These are phyloP conservation scores for Oreochromis aureus DNA, from an alignment of 2,113 vertebrate species.

Conservation along the genomic window DNA sequence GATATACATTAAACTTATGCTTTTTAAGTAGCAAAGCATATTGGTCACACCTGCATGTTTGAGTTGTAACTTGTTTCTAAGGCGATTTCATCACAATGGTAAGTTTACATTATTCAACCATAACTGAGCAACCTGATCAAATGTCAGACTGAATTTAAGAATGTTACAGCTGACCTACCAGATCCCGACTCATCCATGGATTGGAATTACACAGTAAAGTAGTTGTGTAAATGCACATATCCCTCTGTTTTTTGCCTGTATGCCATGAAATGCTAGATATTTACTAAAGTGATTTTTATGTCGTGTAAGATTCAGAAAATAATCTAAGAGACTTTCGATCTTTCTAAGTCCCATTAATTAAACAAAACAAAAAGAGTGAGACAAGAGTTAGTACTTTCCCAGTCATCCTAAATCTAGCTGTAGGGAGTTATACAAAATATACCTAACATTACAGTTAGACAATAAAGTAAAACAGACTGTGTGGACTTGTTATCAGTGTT, in stretches of 20 bases:
- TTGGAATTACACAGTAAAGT: neutral
- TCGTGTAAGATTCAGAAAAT: neutral
- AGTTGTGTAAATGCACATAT: neutral
- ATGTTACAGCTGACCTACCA: neutral
- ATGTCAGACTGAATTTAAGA: neutral
- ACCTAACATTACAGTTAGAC: neutral
- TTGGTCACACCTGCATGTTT: neutral
- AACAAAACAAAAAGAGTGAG: neutral
- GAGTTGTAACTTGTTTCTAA: neutral
- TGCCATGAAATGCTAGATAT: neutral
- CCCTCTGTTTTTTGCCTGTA: neutral
- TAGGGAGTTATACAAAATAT: neutral
- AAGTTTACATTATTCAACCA: neutral
- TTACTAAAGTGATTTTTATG: neutral
- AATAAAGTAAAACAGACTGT: neutral
- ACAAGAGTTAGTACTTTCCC: neutral
- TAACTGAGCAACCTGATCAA: neutral
- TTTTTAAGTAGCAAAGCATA: neutral
- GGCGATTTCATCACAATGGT: neutral
- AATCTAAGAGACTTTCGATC: neutral
- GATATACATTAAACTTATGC: neutral
- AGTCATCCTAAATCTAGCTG: neutral
- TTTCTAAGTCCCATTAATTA: neutral
- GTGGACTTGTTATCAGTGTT: neutral
- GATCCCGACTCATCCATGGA: rapidly evolving